Evolutionary conservation across 2,888 invertebrate species (phyloP), one percentile per base, ranked within the genome.

Genomic region (Pachliopta kotzebuea): DNA sequence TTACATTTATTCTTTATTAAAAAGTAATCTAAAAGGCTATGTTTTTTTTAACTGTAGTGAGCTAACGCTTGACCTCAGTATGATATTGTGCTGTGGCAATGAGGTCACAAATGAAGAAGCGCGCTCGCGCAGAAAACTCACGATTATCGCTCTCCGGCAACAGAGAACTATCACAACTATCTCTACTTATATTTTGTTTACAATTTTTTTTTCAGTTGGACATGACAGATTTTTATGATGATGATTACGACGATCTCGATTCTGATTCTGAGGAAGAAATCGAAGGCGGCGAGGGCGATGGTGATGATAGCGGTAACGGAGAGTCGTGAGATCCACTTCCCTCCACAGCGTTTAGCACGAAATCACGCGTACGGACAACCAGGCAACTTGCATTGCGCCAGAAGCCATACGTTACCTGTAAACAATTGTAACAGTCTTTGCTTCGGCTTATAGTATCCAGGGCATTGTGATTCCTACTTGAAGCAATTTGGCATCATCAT

Each of bases 171-270:
- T 14, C 37, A 37, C 14, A 4, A 37, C 2, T 37, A 1, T n/a
- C 14, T 49, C 9, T 4, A 49, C 14, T 49, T n/a, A n/a, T 49
- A 24, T 18, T 26, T 7, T 58, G 14, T 29, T 9, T 37, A 11
- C 17, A 29, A 4, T 37, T 50, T 56, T 54, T 29, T 54, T 80
- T 79, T 11, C 93, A 94, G 86, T 89, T 96, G 73, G 98, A 98
- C 85, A 96, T 98, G 95, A 97, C 97, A 72, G 99, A 98, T 86
- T 98, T 98, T 89, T 98, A 98, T 92, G 98, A 98, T 80, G 98
- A 98, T 83, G 98, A 98, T 81, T 98, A 98, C 83, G 98, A 98
- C 80, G 98, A 97, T 81, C 93, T 97, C 70, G 95, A 95, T 76
- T 93, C 94, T 2, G 95, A 95, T 77, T 94, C 88, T 0, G 90